These are phyloP conservation scores for Drosophila pullipes DNA, from an alignment of 2,888 invertebrate species.

Conservation along the genomic window DNA sequence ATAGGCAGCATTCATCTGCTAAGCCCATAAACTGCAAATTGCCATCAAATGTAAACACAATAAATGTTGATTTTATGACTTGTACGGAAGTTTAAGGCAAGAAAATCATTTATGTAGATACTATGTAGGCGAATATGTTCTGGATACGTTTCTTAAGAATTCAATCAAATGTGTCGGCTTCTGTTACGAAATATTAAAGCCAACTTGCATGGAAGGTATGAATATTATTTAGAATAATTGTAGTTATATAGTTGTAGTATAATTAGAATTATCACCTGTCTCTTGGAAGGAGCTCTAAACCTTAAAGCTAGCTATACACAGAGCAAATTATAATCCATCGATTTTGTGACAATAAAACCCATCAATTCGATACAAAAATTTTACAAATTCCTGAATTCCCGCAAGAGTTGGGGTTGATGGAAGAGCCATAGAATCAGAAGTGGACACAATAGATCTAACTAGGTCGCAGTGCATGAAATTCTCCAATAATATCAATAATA, in stretches of 20 bases:
- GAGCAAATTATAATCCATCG: not conserved
- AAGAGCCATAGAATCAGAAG: not conserved
- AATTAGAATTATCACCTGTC: not conserved
- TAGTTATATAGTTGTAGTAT: not conserved
- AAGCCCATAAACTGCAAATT: slow-evolving; percentile 60
- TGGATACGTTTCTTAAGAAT: not conserved
- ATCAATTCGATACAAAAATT: not conserved
- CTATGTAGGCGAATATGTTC: no score
- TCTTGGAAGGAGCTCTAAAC: rapidly evolving
- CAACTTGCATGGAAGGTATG: not conserved
- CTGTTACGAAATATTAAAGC: not conserved
- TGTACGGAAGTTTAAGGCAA: not conserved
- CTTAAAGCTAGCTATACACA: not conserved
- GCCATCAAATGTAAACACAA: slow-evolving; percentile 32
- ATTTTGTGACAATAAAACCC: not conserved
- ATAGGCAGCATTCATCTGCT: slow-evolving; percentile 13
- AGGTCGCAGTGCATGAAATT: not conserved
- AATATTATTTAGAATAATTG: not conserved
- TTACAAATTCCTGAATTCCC: not conserved
- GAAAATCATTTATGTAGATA: not conserved
- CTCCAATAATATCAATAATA: not conserved
- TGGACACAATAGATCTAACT: not conserved
- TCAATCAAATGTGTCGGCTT: not conserved
- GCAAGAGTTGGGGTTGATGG: not conserved
- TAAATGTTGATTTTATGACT: slow-evolving; percentile 27